phyloP scores from a whole-genome alignment of 1,140 invertebrate genomes.

The Micrasema longulum region DNA sequence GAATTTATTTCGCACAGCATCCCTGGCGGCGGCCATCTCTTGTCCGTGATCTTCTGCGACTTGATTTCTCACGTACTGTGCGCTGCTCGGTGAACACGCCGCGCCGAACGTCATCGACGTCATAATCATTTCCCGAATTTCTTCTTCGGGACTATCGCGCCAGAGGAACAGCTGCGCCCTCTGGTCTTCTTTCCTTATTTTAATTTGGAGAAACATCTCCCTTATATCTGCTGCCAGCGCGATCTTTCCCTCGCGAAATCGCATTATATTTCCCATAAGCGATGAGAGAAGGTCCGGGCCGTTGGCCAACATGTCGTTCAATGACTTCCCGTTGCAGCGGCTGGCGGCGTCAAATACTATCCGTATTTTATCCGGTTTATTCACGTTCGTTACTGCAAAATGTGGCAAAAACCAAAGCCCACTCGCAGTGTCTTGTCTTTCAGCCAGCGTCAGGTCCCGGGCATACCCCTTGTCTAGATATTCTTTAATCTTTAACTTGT shows the following conservation, averaged over 20 bases:
- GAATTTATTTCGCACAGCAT: conserved; percentile 43
- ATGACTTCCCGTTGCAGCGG: conserved; percentile 37
- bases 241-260: conserved; percentile 54
- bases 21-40: conserved; percentile 42
- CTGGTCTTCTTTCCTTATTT: conserved; percentile 48
- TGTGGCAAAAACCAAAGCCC: conserved; percentile 56
- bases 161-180: conserved; percentile 56
- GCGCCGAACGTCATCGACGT: conserved; percentile 56
- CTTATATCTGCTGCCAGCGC: conserved; percentile 51
- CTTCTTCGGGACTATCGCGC: conserved; percentile 44
- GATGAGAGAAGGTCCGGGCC: conserved; percentile 55
- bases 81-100: conserved; percentile 32
- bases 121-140: conserved; percentile 47
- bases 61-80: conserved; percentile 2
- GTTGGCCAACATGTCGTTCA: conserved; percentile 55
- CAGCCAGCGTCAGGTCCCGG: conserved; percentile 1
- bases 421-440: neutral
- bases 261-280: conserved; percentile 54
- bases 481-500: conserved; percentile 3
- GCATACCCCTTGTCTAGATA: conserved; percentile 32
- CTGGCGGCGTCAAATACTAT: conserved; percentile 56
- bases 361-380: conserved; percentile 55
- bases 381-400: conserved; percentile 53
- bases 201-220: conserved; percentile 52
- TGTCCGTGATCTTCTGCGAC: conserved; percentile 51